Base-by-base conservation (phyloP, 1,140 invertebrate species). In the Sitodiplosis mosellana region DNA sequence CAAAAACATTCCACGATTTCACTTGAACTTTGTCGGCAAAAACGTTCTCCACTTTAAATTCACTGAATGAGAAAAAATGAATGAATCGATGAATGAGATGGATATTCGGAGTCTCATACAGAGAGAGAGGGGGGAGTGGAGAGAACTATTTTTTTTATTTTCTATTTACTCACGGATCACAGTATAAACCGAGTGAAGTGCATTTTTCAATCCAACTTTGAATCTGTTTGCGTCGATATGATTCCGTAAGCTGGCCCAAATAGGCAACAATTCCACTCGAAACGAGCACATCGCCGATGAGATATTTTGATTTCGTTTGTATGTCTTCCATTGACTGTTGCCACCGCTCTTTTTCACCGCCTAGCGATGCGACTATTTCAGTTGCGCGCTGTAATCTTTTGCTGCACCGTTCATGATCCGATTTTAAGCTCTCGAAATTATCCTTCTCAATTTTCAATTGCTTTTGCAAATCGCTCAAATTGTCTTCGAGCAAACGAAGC, bases 351-450 rank as follows among this genome's bases (percentile, higher is more conserved):
- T 87, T 80, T 65, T 93, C 81, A 48, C 86, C 79, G 4, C 87
- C 86, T 12, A 93, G 65, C 0, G 84, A 87, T 7, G 80, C 79
- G 44, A 96, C 89, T 42, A 96, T 71, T 68, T 96, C 88, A 60
- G 94, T 87, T 1, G 94, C 93, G 51, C 93, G 70, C 56, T 87
- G 82, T 36, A 97, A 64, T 65, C 95, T 95, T 53, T 83, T 81
- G 27, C 83, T 82, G 55, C 92, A 97, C 14, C 83, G 69, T 52
- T 87, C 75, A 20, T 91, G 87, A 59, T 95, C 85, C 42, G 79
- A 75, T 54, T 83, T 80, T 11, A 20, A 33, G 49, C 50, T 61
- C 61, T 53, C 57, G 50, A 60, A 60, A 55, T 67, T 71, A 53
- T 56, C 59, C 55, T 56, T 65, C 51, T 72, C 69, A 33, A 74